Conservation (phyloP, 2,113 vertebrate genomes). For the Phoxinus phoxinus region DNA sequence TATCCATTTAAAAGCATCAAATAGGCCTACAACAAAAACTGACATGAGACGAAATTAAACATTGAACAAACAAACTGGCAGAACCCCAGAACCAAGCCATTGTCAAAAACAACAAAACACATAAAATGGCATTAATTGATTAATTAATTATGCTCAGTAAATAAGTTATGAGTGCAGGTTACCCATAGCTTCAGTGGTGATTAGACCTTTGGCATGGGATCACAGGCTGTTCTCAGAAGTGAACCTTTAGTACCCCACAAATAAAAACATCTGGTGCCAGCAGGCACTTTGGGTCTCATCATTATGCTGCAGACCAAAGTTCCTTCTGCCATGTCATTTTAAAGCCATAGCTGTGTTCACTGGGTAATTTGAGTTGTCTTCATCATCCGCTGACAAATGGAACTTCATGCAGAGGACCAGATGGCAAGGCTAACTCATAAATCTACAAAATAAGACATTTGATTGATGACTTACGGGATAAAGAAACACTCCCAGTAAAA, state of each 20-base stretch:
- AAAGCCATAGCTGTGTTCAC: constrained; percentile 75
- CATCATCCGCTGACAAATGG: constrained; percentile 76
- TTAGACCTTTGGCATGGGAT: constrained; percentile 70
- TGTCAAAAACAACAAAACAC: background rate
- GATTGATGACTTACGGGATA: constrained; percentile 65
- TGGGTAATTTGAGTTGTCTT: constrained; percentile 75
- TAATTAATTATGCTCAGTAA: constrained; percentile 67
- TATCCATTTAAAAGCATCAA: background rate
- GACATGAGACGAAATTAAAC: background rate
- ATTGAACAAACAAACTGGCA: background rate
- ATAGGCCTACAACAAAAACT: background rate
- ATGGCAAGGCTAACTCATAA: constrained; percentile 75
- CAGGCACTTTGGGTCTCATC: constrained; percentile 71
- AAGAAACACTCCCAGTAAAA: constrained; percentile 54
- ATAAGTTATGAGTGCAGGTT: constrained; percentile 48
- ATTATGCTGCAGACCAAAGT: constrained; percentile 70
- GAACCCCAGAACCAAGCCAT: background rate
- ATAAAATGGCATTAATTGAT: background rate
- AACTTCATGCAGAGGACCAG: constrained; percentile 74
- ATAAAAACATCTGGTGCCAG: constrained; percentile 79
- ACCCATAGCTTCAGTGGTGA: constrained; percentile 61
- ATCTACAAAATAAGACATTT: constrained; percentile 71
- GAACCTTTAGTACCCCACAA: constrained; percentile 69
- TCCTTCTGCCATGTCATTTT: constrained; percentile 70
- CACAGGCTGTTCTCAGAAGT: constrained; percentile 70